A percentile compares a stretch with the other conserved stretches of the same genome.
phyloP scores from a whole-genome alignment of 2,888 invertebrate species.

The Melanophora roralis region DNA sequence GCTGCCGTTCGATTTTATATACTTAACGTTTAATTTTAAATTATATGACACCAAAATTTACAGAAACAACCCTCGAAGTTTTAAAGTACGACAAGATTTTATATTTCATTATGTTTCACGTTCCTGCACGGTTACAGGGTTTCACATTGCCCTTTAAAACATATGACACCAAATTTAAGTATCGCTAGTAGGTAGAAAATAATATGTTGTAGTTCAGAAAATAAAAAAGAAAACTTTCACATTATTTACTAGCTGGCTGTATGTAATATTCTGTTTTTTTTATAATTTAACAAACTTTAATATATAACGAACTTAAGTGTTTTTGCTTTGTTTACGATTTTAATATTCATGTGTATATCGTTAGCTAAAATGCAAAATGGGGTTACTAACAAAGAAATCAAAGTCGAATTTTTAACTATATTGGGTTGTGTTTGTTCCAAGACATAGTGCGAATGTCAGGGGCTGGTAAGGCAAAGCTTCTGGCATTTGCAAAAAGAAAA shows the following conservation, averaged over 20 bases:
- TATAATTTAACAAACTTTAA: constrained; percentile 32
- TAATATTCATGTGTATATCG: too few species aligned
- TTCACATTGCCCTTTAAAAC: constrained; percentile 36
- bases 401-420: too few species aligned
- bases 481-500: too few species aligned
- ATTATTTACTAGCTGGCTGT: neutral
- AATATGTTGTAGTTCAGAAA: too few species aligned
- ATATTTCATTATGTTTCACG: neutral
- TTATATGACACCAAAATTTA: too few species aligned
- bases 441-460: too few species aligned
- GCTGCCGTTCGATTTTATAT: too few species aligned
- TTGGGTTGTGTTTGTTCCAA: too few species aligned
- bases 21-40: too few species aligned
- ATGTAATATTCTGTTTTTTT: neutral
- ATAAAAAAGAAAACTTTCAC: neutral
- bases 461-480: too few species aligned
- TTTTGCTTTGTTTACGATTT: constrained; percentile 31
- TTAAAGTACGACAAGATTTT: neutral
- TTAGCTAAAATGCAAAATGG: too few species aligned
- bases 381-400: too few species aligned
- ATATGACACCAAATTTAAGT: constrained; percentile 42
- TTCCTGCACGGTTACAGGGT: constrained; percentile 6
- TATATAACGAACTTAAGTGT: constrained; percentile 53
- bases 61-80: neutral
- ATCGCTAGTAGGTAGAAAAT: constrained; percentile 2